phyloP scores from a whole-genome alignment of 2,113 vertebrate genomes.

The Loxodonta africana region DNA sequence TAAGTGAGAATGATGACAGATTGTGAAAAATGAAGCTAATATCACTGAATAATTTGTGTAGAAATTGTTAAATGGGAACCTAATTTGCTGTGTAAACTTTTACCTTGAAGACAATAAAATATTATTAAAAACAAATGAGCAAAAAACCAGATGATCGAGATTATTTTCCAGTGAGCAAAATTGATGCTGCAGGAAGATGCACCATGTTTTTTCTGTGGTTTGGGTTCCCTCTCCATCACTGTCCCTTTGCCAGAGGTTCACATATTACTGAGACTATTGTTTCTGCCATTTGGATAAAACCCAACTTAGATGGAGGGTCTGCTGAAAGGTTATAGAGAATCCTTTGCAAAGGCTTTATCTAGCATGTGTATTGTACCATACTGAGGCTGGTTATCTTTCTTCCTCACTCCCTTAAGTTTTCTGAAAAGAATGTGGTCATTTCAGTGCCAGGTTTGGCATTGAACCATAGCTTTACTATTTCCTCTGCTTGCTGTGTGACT shows the following conservation, averaged over 20 bases:
- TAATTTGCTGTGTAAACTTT: background rate
- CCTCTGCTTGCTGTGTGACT: background rate
- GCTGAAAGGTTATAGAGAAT: background rate
- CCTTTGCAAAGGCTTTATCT: constrained; percentile 5
- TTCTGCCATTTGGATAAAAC: constrained; percentile 41
- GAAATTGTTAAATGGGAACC: background rate
- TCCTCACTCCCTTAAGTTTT: background rate
- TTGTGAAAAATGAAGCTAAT: background rate
- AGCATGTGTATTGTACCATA: background rate
- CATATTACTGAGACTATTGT: background rate
- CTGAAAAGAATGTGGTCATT: background rate
- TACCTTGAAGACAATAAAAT: background rate
- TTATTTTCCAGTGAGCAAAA: background rate
- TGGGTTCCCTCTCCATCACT: background rate
- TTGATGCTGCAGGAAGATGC: background rate
- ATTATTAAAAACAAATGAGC: background rate
- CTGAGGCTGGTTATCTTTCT: background rate
- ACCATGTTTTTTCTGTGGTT: background rate
- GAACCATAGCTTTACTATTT: background rate
- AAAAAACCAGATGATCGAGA: background rate
- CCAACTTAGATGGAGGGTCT: background rate
- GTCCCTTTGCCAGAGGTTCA: background rate
- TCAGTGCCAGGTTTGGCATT: background rate
- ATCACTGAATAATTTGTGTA: background rate
- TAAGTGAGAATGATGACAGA: background rate